A percentile compares a stretch with the other conserved stretches of the same genome.
Evolutionary conservation across 2,888 invertebrate species (phyloP).

Genomic region (Diarsia rubi): DNA sequence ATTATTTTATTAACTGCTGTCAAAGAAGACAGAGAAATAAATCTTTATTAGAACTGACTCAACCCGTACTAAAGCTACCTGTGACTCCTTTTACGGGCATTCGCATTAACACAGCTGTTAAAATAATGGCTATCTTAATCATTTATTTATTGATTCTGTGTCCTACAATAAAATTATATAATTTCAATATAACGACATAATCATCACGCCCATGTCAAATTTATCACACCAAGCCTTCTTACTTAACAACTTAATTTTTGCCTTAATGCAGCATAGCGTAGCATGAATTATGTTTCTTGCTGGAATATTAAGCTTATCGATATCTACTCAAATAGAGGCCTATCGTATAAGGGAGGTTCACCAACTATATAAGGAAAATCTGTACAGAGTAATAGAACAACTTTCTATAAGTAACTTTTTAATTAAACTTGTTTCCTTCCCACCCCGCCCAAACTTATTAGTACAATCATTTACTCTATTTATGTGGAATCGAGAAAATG

Average conservation of each 20-base stretch:
- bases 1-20: constrained; percentile 61
- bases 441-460: constrained; percentile 49
- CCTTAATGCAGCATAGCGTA: neutral
- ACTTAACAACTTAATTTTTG: constrained; percentile 25
- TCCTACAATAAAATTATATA: constrained; percentile 52
- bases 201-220: constrained; percentile 28
- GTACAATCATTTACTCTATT: constrained; percentile 43
- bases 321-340: constrained; percentile 39
- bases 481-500: constrained; percentile 28
- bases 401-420: constrained; percentile 58
- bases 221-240: constrained; percentile 18
- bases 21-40: constrained; percentile 59
- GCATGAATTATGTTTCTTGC: constrained; percentile 23
- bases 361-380: constrained; percentile 50
- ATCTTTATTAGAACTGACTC: constrained; percentile 68
- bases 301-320: constrained; percentile 39
- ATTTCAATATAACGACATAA: constrained; percentile 51
- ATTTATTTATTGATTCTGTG: constrained; percentile 55
- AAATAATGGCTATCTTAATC: constrained; percentile 55
- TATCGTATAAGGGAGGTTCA: constrained; percentile 42
- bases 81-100: constrained; percentile 56
- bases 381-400: constrained; percentile 49
- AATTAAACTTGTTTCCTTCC: constrained; percentile 55
- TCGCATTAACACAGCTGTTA: constrained; percentile 54
- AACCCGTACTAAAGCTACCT: constrained; percentile 60